These are phyloP conservation scores for Zaprionus capensis DNA, from an alignment of 1,140 invertebrate species.

Conservation along the genomic window DNA sequence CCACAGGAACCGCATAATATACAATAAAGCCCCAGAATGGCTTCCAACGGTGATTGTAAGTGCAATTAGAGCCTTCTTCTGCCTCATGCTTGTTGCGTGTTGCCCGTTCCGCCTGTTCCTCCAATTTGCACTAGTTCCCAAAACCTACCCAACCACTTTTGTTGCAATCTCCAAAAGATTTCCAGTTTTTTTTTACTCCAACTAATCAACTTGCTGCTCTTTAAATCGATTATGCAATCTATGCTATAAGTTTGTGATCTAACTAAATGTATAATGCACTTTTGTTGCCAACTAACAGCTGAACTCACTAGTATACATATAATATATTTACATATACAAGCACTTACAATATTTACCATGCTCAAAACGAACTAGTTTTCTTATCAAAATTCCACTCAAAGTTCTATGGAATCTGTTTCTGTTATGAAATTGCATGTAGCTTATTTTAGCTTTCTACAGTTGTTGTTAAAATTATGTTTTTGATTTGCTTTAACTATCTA, in stretches of 20 bases:
- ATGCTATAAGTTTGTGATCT: background rate
- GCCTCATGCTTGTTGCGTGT: conserved; percentile 22
- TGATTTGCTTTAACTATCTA: background rate
- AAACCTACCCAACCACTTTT: background rate
- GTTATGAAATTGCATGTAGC: background rate
- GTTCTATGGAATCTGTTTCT: background rate
- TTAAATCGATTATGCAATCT: conserved; percentile 3
- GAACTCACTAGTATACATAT: background rate
- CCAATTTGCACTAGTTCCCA: conserved; percentile 3
- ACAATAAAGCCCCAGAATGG: conserved; percentile 60
- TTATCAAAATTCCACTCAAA: background rate
- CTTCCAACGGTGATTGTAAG: conserved; percentile 76
- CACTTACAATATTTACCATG: background rate
- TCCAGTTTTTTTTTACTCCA: background rate
- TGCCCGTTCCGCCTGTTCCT: conserved; percentile 7
- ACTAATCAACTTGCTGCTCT: background rate
- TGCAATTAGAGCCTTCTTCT: conserved; percentile 29
- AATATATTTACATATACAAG: background rate
- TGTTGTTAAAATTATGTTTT: background rate
- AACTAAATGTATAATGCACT: background rate
- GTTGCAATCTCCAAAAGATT: conserved; percentile 1
- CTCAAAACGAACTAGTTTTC: background rate
- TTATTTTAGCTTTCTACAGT: background rate
- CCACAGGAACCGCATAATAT: conserved; percentile 74
- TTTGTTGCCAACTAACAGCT: background rate